phyloP scores from a whole-genome alignment of 2,888 invertebrate species.

The Epinotia ramella region DNA sequence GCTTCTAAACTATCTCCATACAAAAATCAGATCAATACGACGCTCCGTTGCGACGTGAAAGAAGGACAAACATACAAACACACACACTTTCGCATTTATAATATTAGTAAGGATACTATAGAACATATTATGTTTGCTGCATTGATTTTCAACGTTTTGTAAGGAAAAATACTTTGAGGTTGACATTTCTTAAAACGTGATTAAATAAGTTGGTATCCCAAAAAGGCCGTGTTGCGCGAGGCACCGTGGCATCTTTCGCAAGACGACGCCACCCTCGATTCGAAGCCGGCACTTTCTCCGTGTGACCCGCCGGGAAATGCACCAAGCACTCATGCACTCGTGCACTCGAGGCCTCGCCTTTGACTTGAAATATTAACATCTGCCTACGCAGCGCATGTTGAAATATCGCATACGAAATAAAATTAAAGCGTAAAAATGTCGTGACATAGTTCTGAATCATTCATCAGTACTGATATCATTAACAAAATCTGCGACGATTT shows the following conservation, averaged over 20 bases:
- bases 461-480: constrained; percentile 52
- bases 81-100: too few relatives aligned
- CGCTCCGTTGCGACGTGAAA: too few relatives aligned
- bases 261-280: constrained; percentile 68
- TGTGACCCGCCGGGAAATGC: constrained; percentile 62
- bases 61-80: too few relatives aligned
- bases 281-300: constrained; percentile 72
- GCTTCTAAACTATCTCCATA: too few relatives aligned
- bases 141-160: constrained; percentile 13
- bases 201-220: constrained; percentile 51
- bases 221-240: constrained; percentile 59
- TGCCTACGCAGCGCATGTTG: constrained; percentile 34
- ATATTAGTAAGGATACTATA: too few relatives aligned
- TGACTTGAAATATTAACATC: constrained; percentile 46
- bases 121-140: constrained; percentile 17
- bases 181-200: constrained; percentile 29
- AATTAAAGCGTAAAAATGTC: constrained; percentile 28
- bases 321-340: constrained; percentile 56
- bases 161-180: constrained; percentile 11
- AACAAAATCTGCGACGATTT: constrained; percentile 55
- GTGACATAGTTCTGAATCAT: constrained; percentile 27
- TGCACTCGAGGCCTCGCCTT: constrained; percentile 48
- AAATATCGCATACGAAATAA: constrained; percentile 34
- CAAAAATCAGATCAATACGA: too few relatives aligned
- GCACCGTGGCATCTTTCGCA: constrained; percentile 65